A percentile compares a stretch with the other conserved stretches of the same genome.
Evolutionary conservation across 2,888 invertebrate species (phyloP).

Genomic region (Drosophila diplacantha): DNA sequence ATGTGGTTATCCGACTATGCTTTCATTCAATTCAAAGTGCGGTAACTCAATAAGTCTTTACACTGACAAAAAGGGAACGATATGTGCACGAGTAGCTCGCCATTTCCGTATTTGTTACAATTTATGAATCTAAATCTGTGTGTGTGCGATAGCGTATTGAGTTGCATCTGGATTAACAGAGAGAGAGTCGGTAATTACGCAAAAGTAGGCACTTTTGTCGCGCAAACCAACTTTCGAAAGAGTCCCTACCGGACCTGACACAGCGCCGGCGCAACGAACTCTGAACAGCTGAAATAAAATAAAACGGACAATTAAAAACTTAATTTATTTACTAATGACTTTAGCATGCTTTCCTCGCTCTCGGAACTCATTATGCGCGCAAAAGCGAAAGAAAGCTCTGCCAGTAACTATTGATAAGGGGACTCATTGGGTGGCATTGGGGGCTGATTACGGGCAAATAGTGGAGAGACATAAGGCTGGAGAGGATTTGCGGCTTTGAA

Average conservation of each 20-base stretch:
- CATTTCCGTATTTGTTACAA: conserved; percentile 13
- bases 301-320: conserved; percentile 16
- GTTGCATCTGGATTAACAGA: conserved; percentile 10
- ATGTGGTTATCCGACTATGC: conserved; percentile 11
- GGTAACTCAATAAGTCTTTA: conserved; percentile 4
- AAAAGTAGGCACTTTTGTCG: conserved; percentile 11
- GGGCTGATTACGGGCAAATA: conserved; percentile 8
- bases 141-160: conserved; percentile 8
- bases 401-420: conserved; percentile 1
- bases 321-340: conserved; percentile 11
- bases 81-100: too few relatives aligned
- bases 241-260: conserved; percentile 1
- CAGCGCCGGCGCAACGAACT: conserved; percentile 7
- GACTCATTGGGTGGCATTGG: conserved; percentile 5
- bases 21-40: not conserved
- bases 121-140: conserved; percentile 1
- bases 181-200: conserved; percentile 2
- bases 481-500: conserved; percentile 3
- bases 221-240: conserved; percentile 15
- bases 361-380: conserved; percentile 1
- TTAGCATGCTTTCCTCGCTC: not conserved
- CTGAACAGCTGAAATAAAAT: conserved; percentile 4
- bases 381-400: not conserved
- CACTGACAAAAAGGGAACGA: conserved; percentile 5
- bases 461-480: not conserved